Evolutionary conservation across 2,888 invertebrate genomes (phyloP).

Genomic region (Limnephilus lunatus): DNA sequence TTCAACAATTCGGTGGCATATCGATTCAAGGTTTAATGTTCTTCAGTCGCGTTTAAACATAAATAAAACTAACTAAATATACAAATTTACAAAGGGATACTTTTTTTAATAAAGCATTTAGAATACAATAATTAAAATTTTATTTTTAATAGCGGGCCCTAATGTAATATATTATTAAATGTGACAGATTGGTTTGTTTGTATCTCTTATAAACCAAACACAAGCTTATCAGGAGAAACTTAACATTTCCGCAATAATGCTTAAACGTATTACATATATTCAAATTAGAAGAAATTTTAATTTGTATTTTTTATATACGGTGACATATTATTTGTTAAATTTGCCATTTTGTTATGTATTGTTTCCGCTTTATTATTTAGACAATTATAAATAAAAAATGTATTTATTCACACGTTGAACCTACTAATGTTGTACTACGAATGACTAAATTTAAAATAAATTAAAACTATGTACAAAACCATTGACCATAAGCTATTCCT

Average conservation of each 20-base stretch:
- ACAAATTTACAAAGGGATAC: slow-evolving; percentile 26
- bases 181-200: not conserved
- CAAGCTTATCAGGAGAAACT: not conserved
- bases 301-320: not conserved
- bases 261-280: not conserved
- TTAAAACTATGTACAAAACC: slow-evolving; percentile 20
- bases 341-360: not conserved
- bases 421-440: not conserved
- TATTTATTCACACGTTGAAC: not conserved
- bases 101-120: not conserved
- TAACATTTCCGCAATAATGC: not conserved
- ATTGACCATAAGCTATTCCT: slow-evolving; percentile 6
- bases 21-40: slow-evolving; percentile 55
- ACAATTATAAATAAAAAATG: not conserved
- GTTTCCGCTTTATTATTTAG: not conserved
- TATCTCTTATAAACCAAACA: not conserved
- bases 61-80: slow-evolving; percentile 26
- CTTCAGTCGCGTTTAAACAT: slow-evolving; percentile 50
- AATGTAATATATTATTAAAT: not conserved
- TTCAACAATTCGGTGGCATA: slow-evolving; percentile 62
- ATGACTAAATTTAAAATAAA: slow-evolving; percentile 27
- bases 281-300: not conserved
- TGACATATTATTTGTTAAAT: not conserved
- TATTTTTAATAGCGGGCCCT: not conserved
- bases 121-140: not conserved